Conservation (phyloP, 2,797 vertebrate species). For the Megaceryle alcyon region DNA sequence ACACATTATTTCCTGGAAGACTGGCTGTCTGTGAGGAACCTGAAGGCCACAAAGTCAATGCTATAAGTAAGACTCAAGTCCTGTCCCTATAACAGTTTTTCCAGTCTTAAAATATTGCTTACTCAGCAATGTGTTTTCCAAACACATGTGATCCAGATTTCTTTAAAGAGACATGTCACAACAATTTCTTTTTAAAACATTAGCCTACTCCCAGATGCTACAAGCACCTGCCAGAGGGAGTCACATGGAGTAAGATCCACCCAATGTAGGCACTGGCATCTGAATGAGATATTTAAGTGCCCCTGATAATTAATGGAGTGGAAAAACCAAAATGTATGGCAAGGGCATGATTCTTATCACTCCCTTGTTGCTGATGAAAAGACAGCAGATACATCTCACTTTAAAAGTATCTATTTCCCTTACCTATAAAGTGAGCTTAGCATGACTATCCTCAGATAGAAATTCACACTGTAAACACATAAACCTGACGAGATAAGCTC, state of each 20-base stretch:
- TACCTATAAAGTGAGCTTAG: background rate
- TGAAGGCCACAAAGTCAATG: background rate
- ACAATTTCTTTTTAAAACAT: rapidly evolving
- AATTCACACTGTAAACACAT: background rate
- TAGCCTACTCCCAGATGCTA: background rate
- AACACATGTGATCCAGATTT: background rate
- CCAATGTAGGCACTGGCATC: background rate
- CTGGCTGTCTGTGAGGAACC: background rate
- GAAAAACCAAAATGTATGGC: background rate
- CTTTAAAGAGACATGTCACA: background rate
- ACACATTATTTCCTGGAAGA: background rate
- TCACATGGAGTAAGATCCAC: background rate
- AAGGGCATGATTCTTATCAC: background rate
- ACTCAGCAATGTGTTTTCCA: background rate
- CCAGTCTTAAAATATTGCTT: background rate
- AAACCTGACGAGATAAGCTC: background rate
- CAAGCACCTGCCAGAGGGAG: background rate
- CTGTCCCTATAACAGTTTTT: background rate
- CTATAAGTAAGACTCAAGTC: background rate
- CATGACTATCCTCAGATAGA: background rate
- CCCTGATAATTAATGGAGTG: background rate
- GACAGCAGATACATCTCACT: background rate
- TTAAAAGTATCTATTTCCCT: background rate
- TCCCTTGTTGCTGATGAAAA: background rate
- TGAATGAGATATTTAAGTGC: background rate